Evolutionary conservation across 2,797 vertebrate genomes (phyloP), one percentile per base, ranked within the genome.

Genomic region (Typhlichthys subterraneus): DNA sequence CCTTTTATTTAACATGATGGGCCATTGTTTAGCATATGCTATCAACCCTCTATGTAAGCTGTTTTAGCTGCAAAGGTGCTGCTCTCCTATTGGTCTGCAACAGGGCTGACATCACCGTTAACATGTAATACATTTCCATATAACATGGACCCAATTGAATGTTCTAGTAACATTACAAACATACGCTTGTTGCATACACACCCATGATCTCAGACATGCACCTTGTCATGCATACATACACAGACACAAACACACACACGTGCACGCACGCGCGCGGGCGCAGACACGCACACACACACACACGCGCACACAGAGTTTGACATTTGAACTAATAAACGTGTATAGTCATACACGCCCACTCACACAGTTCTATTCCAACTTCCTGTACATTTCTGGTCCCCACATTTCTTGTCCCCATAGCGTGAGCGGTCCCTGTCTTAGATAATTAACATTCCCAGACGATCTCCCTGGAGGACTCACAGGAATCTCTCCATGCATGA

Each of bases 361-460:
- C 68, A 55, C 72, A 75, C 61, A 60, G 65, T 72, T 74, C 55
- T 68, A 23, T 23, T 23, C 19, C 72, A 70, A 38, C 33, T 38
- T 7, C 33, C 33, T 7, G 7, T 38, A 38, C 33, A 38, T 38
- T 38, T 38, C 5, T 7, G 33, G 33, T 38, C 33, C 5, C 33
- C 7, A 5, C 5, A 38, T 38, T 5, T 38, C 33, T 7, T 79
- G 78, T 87, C 75, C 79, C 82, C 60, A 46, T 82, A 57, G 85
- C 73, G 75, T 88, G 87, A 87, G 72, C 70, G 48, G 57, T 54
- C 45, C 75, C 66, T 19, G 62, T 63, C 64, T 77, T 85, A 72
- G 73, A 80, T 73, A 75, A 23, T 73, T 42, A 15, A 77, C 83
- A 86, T 89, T 89, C 87, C 76, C 69, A 85, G 86, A 89, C 84